Base-by-base conservation (phyloP, 2,797 vertebrate genomes). In the Toxotes lorentzi region DNA sequence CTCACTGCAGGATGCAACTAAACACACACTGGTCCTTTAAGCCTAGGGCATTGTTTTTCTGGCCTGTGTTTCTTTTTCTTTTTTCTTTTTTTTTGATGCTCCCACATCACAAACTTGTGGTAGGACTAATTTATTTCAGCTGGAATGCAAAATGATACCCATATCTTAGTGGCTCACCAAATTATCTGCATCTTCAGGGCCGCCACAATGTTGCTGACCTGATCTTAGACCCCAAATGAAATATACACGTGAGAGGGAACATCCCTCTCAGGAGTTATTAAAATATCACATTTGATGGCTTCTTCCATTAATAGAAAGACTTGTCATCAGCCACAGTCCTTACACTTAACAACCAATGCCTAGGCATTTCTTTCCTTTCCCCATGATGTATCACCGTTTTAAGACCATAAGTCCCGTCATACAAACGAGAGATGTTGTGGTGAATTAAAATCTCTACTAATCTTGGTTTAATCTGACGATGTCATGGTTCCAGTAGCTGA, bases 251-350 rank as follows among this genome's bases (percentile, higher is more conserved):
- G 16, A 69, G 53, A 65, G 63, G 45, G 43, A 65, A 63, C 54
- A 21, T 69, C 34, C 45, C 50, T 60, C 27, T 32, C 30, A 30
- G 27, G 47, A 24, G 23, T 48, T 23, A 57, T 57, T 38, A 70
- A 66, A 70, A 43, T 40, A 56, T 57, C 24, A 2, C 8, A 13
- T 32, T 58, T 43, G 9, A 53, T 65, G 61, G 30, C 27, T 60
- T 70, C 65, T 47, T 64, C 40, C 70, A 53, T 70, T 43, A 51
- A 34, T 30, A 65, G 16, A 73, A 43, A 58, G 24, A 59, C 27
- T 21, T 5, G 24, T 23, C 54, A 57, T 43, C 35, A 47, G 13
- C 43, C 53, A 59, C 23, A 12, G 64, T 75, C 56, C 21, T 50
- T 48, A 66, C 48, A 61, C 41, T 41, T 56, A 57, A 78, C 10